Base-by-base conservation (phyloP, 2,113 vertebrate genomes). In the Tautogolabrus adspersus region DNA sequence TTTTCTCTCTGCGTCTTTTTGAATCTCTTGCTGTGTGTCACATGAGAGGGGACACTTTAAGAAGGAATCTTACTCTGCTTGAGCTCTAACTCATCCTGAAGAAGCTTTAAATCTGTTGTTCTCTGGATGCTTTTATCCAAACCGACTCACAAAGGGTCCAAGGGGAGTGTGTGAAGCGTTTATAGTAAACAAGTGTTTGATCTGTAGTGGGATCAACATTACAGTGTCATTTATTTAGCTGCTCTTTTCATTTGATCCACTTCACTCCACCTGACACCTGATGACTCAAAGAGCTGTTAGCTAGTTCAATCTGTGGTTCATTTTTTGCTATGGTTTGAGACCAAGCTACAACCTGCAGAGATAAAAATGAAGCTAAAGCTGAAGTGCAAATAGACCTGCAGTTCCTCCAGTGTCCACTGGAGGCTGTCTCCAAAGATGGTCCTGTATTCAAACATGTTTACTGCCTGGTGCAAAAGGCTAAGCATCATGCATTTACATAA, bases 11-110 rank as follows among this genome's bases (percentile, higher is more conserved):
- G 57, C 56, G 52, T 73, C 62, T 63, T 47, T 8, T 44, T 76
- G 56, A 64, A 37, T 60, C 79, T 81, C 78, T 70, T 61, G 67
- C 73, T 88, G 80, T 49, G 73, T 82, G 73, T 79, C 78, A 90
- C 82, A 71, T 86, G 72, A 78, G 77, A 77, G 55, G 72, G 65
- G 55, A 80, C 82, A 72, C 77, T 84, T 83, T 54, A 49, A 30
- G 11, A 51, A 46, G 49, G 37, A 74, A 16, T 62, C 66, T 82
- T 74, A 57, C 61, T 52, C 49, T 42, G 34, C 49, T 63, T 66
- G 49, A 26, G 44, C 72, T 52, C 10, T 62, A 55, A 72, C 66
- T 52, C 57, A 47, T 70, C 30, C 18, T 66, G 54, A 72, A 66
- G 38, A 62, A 19, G 55, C 60, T 73, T 70, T 44, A 85, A 55